Evolutionary conservation across 2,113 vertebrate genomes (phyloP).

Genomic region (Monarcha castaneiventris): DNA sequence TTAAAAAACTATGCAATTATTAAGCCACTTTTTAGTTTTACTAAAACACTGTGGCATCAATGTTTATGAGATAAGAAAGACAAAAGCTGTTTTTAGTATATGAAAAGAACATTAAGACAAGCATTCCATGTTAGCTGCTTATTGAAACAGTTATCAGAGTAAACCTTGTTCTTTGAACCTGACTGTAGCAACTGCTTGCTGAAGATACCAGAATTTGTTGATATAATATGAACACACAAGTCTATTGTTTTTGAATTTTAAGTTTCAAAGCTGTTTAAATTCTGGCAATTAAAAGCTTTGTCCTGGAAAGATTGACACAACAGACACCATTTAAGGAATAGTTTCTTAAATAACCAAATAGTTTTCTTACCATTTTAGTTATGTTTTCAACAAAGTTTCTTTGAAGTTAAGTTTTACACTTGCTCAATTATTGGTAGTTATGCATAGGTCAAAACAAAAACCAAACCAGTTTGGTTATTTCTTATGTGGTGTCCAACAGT

Average conservation of each 20-base stretch:
- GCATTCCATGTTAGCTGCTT: constrained; percentile 7
- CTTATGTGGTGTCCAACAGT: neutral
- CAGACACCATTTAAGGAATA: neutral
- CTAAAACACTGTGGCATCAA: neutral
- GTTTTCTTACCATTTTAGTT: neutral
- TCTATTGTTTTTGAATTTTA: neutral
- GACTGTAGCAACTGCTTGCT: neutral
- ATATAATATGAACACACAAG: neutral
- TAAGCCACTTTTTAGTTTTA: neutral
- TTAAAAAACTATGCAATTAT: neutral
- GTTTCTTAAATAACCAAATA: neutral
- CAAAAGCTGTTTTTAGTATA: neutral
- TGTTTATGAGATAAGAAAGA: neutral
- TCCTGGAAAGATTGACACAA: neutral
- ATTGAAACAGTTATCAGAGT: constrained; percentile 25
- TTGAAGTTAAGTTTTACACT: neutral
- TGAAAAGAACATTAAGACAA: neutral
- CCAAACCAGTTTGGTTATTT: neutral
- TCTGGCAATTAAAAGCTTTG: neutral
- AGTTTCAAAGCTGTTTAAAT: neutral
- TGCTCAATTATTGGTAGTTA: neutral
- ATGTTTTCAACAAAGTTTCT: neutral
- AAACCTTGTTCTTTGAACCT: neutral
- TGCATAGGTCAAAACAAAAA: neutral
- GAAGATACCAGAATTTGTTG: neutral